phyloP scores from a whole-genome alignment of 1,140 invertebrate species.

The Listronotus oregonensis region DNA sequence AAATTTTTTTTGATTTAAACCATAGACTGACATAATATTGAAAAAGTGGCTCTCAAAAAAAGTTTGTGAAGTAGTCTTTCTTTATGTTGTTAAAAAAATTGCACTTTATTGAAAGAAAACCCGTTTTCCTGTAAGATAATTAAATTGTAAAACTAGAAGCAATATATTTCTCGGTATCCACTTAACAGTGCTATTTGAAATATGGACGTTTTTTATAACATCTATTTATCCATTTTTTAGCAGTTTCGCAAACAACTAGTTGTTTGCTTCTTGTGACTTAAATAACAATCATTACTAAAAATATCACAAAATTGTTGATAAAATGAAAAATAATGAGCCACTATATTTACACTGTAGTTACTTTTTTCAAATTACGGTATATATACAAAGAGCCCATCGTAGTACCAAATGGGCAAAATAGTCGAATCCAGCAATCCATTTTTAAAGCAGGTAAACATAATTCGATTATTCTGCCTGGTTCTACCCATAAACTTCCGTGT shows the following conservation, averaged over 20 bases:
- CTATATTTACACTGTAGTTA: conserved; percentile 45
- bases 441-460: too few relatives aligned
- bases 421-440: too few relatives aligned
- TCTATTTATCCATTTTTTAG: conserved; percentile 39
- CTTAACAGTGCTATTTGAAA: conserved; percentile 48
- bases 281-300: conserved; percentile 57
- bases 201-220: conserved; percentile 35
- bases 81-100: too few relatives aligned
- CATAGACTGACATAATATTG: too few relatives aligned
- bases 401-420: too few relatives aligned
- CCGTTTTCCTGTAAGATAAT: too few relatives aligned
- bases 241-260: conserved; percentile 47
- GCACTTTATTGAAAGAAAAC: too few relatives aligned
- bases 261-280: conserved; percentile 54
- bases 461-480: too few relatives aligned
- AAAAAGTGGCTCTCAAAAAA: too few relatives aligned
- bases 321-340: conserved; percentile 56
- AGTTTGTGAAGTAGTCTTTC: too few relatives aligned
- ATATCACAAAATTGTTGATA: conserved; percentile 58
- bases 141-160: not conserved
- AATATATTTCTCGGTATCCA: conserved; percentile 28
- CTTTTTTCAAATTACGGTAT: not conserved
- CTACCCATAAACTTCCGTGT: not conserved
- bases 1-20: too few relatives aligned
- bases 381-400: not conserved